phyloP scores from a whole-genome alignment of 2,113 vertebrate genomes.

The Sminthopsis crassicaudata region DNA sequence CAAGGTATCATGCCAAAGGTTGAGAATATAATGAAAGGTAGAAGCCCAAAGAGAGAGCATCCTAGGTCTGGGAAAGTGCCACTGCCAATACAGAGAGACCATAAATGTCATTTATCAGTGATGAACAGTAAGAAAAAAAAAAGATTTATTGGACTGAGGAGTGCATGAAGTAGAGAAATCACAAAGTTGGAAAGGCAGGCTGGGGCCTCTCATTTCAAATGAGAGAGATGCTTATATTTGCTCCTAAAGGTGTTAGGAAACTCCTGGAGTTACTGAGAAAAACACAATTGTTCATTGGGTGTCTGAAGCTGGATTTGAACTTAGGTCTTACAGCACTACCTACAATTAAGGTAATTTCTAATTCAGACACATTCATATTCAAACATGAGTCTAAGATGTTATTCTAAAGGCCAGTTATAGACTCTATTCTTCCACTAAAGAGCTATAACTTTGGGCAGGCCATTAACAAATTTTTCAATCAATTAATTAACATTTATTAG shows the following conservation, averaged over 20 bases:
- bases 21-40: not conserved
- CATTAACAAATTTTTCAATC: not conserved
- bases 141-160: not conserved
- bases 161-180: not conserved
- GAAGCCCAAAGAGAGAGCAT: not conserved
- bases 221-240: no score
- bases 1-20: not conserved
- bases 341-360: constrained; percentile 1
- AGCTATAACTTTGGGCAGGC: not conserved
- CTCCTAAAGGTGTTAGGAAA: no score
- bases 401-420: not conserved
- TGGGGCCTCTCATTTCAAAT: no score
- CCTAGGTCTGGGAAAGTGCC: not conserved
- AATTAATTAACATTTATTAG: not conserved
- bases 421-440: not conserved
- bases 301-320: not conserved
- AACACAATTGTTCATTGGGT: no score
- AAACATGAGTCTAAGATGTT: not conserved
- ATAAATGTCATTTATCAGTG: not conserved
- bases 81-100: not conserved
- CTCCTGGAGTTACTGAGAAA: no score
- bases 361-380: not conserved
- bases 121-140: not conserved
- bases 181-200: no score
- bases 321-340: not conserved